Evolutionary conservation across 1,140 invertebrate species (phyloP), one percentile per base, ranked within the genome.

Genomic region (Leptopilina boulardi): DNA sequence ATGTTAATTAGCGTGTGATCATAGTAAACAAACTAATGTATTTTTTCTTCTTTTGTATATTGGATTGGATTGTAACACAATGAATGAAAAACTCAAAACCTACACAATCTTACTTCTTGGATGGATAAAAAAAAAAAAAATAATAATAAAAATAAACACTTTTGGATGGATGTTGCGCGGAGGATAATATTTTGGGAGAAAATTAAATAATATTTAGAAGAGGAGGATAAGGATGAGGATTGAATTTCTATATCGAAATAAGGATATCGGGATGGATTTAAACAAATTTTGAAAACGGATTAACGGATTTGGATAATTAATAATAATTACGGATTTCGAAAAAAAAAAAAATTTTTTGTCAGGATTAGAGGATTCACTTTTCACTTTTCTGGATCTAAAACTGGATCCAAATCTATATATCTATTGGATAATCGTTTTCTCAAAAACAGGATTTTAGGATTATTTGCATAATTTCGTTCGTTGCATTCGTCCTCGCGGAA

Each of bases 1-100:
- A 42, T 71, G 70, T 71, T 83, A 83, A 81, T 30, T 66, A 66
- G 59, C 26, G 23, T 59, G 10, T 21, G 34, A 38, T 59, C 56
- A 26, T 59, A 82, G 72, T 44, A 71, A 87, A 86, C 85, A 85
- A 84, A 91, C 90, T 91, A 91, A 91, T 91, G 89, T 90, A 90
- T 91, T 91, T 91, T 91, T 91, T 91, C 89, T 90, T 91, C 88
- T 91, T 91, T 91, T 91, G 90, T 91, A 91, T 91, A 91, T 91
- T 90, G 90, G 89, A 91, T 91, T 89, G 90, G 90, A 91, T 91
- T 91, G 84, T 91, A 89, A 90, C 90, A 88, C 90, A 90, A 91
- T 91, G 90, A 91, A 90, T 91, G 89, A 91, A 91, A 91, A 90
- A 90, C 90, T 91, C 88, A 38, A 91, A 90, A 90, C 88, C 90